Evolutionary conservation across 2,113 vertebrate genomes (phyloP), one percentile per base, ranked within the genome.

Genomic region (Parus major): DNA sequence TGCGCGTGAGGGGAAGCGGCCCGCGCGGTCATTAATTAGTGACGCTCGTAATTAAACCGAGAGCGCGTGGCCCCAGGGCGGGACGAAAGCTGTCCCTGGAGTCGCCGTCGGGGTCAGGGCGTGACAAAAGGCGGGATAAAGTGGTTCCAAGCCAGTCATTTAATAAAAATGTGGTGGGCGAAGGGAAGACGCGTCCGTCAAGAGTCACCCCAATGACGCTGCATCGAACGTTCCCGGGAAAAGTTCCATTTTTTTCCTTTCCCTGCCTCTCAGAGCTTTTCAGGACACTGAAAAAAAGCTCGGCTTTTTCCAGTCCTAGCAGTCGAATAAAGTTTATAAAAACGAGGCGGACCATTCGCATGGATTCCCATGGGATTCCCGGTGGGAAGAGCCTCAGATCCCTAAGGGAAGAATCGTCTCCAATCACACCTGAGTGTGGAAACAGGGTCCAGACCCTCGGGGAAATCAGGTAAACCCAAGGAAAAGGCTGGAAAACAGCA

Each of bases 381-480:
- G 7, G 12, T 4, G 17, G 72, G n/a, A 69, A 36, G 15, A 12
- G 31, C 47, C 27, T 44, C 15, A 0, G 57, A 10, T 39, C n/a
- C 42, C 18, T 1, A 3, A 52, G 20, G 50, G 33, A 55, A 35
- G 24, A 82, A 6, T 15, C 9, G 0, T 3, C 7, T 12, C 33
- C 19, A 15, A 39, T 12, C 36, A 0, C 24, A 20, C 72, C 56
- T 18, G 63, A 64, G 66, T 22, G 12, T 36, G 24, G 16, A 3
- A 39, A 20, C 14, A 39, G 11, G 5, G 3, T 27, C 36, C 46
- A 21, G 5, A 14, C 18, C 41, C 6, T 9, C 28, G 2, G 24
- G 13, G 49, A n/a, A 52, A n/a, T 22, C 15, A 11, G 19, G 6
- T 1, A 65, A 77, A 10, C 9, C 6, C 13, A 24, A 50, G 2